Evolutionary conservation across 2,797 vertebrate genomes (phyloP).

Genomic region (Alcedo quadribrachys): DNA sequence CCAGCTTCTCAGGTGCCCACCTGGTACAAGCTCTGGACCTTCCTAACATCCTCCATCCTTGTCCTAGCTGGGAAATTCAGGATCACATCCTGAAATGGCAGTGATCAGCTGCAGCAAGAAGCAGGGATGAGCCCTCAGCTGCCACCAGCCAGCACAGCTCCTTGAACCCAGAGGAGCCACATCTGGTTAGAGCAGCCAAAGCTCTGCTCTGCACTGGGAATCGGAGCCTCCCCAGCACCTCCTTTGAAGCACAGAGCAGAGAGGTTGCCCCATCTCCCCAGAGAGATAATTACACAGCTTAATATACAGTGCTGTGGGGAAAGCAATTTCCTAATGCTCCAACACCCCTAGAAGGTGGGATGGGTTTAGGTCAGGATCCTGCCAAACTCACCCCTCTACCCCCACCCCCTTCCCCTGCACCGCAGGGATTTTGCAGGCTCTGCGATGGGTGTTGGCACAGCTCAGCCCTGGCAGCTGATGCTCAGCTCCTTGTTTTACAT

Average conservation of each 20-base stretch:
- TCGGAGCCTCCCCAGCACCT: accelerated
- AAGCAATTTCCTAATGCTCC: neutral
- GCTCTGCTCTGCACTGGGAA: neutral
- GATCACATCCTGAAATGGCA: accelerated
- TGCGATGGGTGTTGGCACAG: neutral
- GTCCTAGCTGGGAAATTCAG: neutral
- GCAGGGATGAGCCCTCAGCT: accelerated
- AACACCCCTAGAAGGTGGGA: accelerated
- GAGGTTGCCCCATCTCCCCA: neutral
- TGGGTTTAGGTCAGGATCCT: neutral
- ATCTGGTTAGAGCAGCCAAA: neutral
- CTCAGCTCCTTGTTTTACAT: neutral
- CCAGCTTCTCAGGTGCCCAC: neutral
- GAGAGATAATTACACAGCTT: neutral
- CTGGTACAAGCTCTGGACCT: neutral
- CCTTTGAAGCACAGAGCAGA: neutral
- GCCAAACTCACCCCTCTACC: neutral
- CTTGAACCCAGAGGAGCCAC: neutral
- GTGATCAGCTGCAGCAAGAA: neutral
- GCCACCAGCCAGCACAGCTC: neutral
- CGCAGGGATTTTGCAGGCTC: neutral
- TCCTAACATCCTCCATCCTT: neutral
- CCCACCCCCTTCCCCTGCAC: neutral
- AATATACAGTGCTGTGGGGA: neutral
- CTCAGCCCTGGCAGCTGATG: neutral